Percentiles rank a stretch among this genome's conserved stretches.
These are phyloP conservation scores for Artemia sp. DNA, from an alignment of 2,888 invertebrate species.

Conservation along the genomic window DNA sequence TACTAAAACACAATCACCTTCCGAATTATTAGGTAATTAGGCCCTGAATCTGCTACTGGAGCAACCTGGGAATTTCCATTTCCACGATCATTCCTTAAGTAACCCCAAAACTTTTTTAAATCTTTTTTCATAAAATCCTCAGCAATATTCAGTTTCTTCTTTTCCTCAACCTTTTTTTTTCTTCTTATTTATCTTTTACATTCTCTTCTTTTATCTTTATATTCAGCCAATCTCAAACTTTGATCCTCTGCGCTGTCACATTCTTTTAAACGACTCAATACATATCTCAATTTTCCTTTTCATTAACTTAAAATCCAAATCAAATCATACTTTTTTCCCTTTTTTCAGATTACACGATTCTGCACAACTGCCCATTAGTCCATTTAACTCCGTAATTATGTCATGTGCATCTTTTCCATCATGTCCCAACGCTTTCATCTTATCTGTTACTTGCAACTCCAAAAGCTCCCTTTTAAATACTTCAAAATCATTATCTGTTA, in stretches of 20 bases:
- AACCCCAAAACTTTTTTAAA: constrained; percentile 10
- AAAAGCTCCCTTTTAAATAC: not conserved
- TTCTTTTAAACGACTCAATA: not conserved
- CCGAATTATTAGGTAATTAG: not conserved
- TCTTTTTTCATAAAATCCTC: not conserved
- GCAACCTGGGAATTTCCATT: not conserved
- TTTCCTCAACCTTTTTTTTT: not conserved
- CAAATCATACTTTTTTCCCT: not conserved
- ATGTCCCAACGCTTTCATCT: not conserved
- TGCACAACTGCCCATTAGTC: not conserved
- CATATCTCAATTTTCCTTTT: not conserved
- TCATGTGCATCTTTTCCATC: not conserved
- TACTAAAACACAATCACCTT: not conserved
- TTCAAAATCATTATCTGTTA: too few relatives aligned
- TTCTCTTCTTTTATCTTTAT: constrained; percentile 6
- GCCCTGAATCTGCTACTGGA: not conserved
- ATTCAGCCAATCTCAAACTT: not conserved
- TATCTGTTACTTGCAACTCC: not conserved
- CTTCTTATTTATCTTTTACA: not conserved
- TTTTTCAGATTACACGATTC: not conserved
- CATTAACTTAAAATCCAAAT: constrained; percentile 2
- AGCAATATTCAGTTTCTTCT: not conserved
- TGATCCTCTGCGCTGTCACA: not conserved
- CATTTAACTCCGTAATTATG: not conserved
- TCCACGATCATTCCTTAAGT: not conserved